Conservation (phyloP, 2,113 vertebrate species). For the Triplophysa tibetana region DNA sequence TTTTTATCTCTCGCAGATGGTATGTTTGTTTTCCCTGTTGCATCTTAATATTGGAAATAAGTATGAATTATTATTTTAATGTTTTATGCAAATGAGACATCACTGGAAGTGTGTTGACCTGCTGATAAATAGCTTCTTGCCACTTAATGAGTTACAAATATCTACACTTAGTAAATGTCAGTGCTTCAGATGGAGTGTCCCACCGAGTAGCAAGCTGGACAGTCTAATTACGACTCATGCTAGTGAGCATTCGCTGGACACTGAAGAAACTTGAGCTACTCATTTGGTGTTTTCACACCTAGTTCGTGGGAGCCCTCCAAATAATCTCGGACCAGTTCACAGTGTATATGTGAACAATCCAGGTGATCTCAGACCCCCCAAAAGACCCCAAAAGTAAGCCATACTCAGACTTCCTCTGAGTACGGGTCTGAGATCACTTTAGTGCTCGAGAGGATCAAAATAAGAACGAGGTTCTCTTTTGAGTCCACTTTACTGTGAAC, state of each 20-base stretch:
- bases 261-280: neutral
- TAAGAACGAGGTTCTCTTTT: too few species aligned
- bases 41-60: conserved; percentile 35
- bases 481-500: too few species aligned
- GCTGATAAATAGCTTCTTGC: conserved; percentile 35
- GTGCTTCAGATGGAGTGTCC: neutral
- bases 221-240: conserved; percentile 54
- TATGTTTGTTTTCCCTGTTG: conserved; percentile 36
- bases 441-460: too few species aligned
- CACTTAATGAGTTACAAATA: conserved; percentile 47
- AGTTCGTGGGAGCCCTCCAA: too few species aligned
- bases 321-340: too few species aligned
- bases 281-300: neutral
- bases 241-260: conserved; percentile 8
- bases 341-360: too few species aligned
- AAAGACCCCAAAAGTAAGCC: too few species aligned
- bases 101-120: conserved; percentile 39
- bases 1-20: neutral
- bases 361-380: too few species aligned
- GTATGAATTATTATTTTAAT: conserved; percentile 46
- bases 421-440: neutral
- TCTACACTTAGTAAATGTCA: conserved; percentile 44
- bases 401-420: too few species aligned
- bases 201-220: conserved; percentile 51
- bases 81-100: conserved; percentile 37